Evolutionary conservation across 1,140 invertebrate genomes (phyloP).

Genomic region (Heliothis subflexa): DNA sequence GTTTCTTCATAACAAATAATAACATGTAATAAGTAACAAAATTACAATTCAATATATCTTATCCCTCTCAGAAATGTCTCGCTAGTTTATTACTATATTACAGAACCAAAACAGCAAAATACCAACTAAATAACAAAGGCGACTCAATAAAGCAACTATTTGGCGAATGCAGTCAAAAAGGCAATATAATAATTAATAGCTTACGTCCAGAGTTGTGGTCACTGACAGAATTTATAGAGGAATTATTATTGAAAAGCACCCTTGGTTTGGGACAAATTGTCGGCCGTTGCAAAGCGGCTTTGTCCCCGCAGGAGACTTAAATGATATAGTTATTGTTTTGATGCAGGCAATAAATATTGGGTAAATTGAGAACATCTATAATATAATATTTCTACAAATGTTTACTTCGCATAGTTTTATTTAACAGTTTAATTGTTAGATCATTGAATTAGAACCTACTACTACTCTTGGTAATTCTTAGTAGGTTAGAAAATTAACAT

Average conservation of each 20-base stretch:
- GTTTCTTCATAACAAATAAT: too few relatives aligned
- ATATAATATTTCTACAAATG: neutral
- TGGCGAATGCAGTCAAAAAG: slow-evolving; percentile 65
- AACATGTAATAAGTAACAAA: neutral
- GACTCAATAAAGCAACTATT: slow-evolving; percentile 69
- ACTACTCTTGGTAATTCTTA: too few relatives aligned
- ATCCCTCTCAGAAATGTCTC: neutral
- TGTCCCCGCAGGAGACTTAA: slow-evolving; percentile 21
- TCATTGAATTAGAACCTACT: too few relatives aligned
- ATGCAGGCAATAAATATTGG: neutral
- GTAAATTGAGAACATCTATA: neutral
- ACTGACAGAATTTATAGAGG: slow-evolving; percentile 72
- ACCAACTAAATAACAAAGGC: slow-evolving; percentile 44
- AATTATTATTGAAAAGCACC: slow-evolving; percentile 76
- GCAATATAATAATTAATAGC: slow-evolving; percentile 79
- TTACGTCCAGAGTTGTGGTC: slow-evolving; percentile 57
- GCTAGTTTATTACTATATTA: slow-evolving; percentile 20
- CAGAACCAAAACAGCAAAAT: slow-evolving; percentile 31
- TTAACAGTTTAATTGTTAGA: neutral
- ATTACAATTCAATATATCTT: neutral
- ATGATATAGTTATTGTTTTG: slow-evolving; percentile 14
- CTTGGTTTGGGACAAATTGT: slow-evolving; percentile 66
- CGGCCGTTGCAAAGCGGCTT: slow-evolving; percentile 55
- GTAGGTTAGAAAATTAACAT: too few relatives aligned
- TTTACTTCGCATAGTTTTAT: neutral